Percentiles rank a stretch among this genome's conserved stretches.
Conservation (phyloP, 2,888 invertebrate species). For the Gastrophysa polygoni region DNA sequence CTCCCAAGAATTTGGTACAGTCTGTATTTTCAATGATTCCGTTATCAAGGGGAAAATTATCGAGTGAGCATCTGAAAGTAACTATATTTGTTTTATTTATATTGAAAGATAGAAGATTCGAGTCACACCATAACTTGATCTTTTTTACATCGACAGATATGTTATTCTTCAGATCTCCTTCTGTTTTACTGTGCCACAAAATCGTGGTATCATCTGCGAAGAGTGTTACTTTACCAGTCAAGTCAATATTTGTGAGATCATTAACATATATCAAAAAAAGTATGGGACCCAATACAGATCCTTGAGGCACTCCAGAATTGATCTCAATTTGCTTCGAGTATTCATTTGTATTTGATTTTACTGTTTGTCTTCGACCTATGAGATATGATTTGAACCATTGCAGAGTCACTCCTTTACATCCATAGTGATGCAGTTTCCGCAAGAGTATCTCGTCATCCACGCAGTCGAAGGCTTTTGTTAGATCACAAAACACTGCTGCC, state of each 20-base stretch:
- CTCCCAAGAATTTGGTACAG: slow-evolving; percentile 9
- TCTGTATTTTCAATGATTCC: background rate
- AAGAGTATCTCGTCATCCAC: background rate
- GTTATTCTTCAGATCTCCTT: background rate
- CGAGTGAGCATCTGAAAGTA: background rate
- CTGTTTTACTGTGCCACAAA: background rate
- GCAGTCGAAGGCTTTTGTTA: too few relatives aligned
- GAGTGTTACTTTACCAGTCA: too few relatives aligned
- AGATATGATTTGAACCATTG: too few relatives aligned
- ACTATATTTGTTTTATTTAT: background rate
- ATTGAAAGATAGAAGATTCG: background rate
- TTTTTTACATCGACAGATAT: background rate
- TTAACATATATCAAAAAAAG: background rate
- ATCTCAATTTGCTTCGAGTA: background rate
- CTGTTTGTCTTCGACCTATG: too few relatives aligned
- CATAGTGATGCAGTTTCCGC: background rate
- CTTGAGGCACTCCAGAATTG: background rate
- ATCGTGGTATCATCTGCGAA: too few relatives aligned
- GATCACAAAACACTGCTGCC: background rate
- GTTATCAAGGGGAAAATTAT: background rate
- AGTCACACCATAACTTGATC: background rate
- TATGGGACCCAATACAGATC: background rate
- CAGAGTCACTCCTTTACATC: too few relatives aligned
- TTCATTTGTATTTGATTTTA: too few relatives aligned
- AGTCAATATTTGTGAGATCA: background rate